Evolutionary conservation across 2,113 vertebrate genomes (phyloP).

Genomic region (Thermophis baileyi): DNA sequence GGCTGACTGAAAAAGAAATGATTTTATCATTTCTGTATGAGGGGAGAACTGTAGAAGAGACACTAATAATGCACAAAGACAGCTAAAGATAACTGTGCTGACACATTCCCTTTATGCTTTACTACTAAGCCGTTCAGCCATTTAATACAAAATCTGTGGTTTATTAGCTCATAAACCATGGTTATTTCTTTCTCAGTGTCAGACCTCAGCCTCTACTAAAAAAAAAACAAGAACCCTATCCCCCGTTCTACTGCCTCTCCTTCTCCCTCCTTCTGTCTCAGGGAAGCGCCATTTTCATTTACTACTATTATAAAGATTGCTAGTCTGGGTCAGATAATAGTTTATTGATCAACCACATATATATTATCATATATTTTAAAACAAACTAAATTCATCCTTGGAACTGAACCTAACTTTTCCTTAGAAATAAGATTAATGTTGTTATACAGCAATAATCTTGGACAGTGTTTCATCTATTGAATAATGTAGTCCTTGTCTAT

Average conservation of each 20-base stretch:
- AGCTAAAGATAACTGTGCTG: constrained; percentile 39
- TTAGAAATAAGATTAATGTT: constrained; percentile 31
- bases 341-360: constrained; percentile 42
- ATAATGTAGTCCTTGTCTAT: neutral
- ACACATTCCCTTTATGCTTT: constrained; percentile 31
- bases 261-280: constrained; percentile 24
- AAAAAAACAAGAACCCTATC: neutral
- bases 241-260: neutral
- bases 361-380: constrained; percentile 33
- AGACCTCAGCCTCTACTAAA: constrained; percentile 21
- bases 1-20: constrained; percentile 24
- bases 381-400: constrained; percentile 34
- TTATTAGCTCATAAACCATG: constrained; percentile 43
- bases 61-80: constrained; percentile 16
- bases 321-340: constrained; percentile 21
- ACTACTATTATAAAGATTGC: neutral
- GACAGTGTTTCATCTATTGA: neutral
- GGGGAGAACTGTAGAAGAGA: constrained; percentile 31
- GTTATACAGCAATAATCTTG: neutral
- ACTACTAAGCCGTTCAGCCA: constrained; percentile 29
- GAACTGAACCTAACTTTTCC: constrained; percentile 22
- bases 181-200: neutral
- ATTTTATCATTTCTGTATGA: constrained; percentile 38
- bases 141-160: constrained; percentile 23
- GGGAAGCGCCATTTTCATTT: constrained; percentile 27